A percentile compares a stretch with the other conserved stretches of the same genome.
Evolutionary conservation across 2,888 invertebrate genomes (phyloP).

Genomic region (Scaptomyza cyrtandrae): DNA sequence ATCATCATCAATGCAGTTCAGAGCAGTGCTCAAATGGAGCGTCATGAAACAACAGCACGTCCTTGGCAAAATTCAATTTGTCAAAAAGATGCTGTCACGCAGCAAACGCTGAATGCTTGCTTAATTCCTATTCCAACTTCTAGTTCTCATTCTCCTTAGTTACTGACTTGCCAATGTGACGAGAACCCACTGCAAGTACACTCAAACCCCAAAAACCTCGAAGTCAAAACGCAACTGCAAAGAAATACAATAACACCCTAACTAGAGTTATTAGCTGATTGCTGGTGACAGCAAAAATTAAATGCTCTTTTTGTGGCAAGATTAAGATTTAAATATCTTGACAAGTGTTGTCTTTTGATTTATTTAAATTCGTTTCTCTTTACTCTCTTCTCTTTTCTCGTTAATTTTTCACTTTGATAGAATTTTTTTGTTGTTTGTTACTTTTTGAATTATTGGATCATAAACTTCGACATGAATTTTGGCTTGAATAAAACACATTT

Average conservation of each 20-base stretch:
- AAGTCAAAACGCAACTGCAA: not conserved
- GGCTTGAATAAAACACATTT: no score
- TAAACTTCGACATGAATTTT: no score
- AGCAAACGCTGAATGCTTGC: conserved; percentile 76
- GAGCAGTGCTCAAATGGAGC: conserved; percentile 59
- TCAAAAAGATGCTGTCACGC: conserved; percentile 79
- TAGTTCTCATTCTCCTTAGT: conserved; percentile 3
- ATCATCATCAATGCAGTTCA: conserved; percentile 52
- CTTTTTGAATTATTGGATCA: no score
- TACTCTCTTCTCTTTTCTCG: no score
- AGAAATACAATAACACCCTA: conserved; percentile 11
- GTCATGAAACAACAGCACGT: conserved; percentile 76
- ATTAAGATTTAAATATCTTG: no score
- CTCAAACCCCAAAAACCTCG: conserved; percentile 4
- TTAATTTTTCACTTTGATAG: no score
- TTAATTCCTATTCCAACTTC: conserved; percentile 65
- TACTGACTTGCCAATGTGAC: conserved; percentile 40
- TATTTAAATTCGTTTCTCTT: no score
- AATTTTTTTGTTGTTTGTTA: no score
- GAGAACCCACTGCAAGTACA: conserved; percentile 23
- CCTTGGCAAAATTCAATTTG: conserved; percentile 76
- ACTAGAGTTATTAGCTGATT: conserved; percentile 8
- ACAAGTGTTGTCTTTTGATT: no score
- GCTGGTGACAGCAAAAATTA: not conserved
- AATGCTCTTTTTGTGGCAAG: conserved; percentile 17